Evolutionary conservation across 2,888 invertebrate genomes (phyloP), one percentile per base, ranked within the genome.

Genomic region (Eulithis prunata): DNA sequence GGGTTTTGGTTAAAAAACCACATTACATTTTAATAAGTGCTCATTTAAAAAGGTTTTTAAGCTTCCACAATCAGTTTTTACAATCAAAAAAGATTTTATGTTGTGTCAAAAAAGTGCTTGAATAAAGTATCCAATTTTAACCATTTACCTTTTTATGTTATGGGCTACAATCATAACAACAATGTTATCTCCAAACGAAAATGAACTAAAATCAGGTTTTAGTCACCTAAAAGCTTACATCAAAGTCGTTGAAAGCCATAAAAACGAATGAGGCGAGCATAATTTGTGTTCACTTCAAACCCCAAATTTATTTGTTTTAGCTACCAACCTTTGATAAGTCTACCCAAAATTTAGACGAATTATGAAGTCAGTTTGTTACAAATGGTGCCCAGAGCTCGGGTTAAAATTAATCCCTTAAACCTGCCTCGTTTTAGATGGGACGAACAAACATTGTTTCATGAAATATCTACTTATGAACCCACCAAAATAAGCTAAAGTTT

Each of bases 401-500:
- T 64, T 64, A 54, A 58, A 70, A 71, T 70, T 72, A 72, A 74
- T 70, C 71, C 68, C 71, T 71, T 72, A 72, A 72, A 70, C 68
- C 72, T 68, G 54, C 66, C 64, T 62, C 72, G 59, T 72, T 73
- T 69, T 47, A 62, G 66, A 71, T 58, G 57, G 70, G 64, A 54
- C 70, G 70, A 67, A 72, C 71, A 68, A 74, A 70, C 71, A 71
- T 68, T 70, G 74, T 72, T 72, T 71, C 66, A 65, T 67, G 64
- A 72, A 74, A 74, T 77, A 75, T 71, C 75, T 77, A 80, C 77
- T 79, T 78, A 80, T 78, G 75, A 80, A 80, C 78, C 80, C 76
- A 75, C 75, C 73, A 75, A 82, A 83, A 82, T 82, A 85, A 82
- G 77, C 78, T 76, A 75, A 78, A 82, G 76, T 76, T 75, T 78